Evolutionary conservation across 2,797 vertebrate genomes (phyloP).

Genomic region (Gouania willdenowi): DNA sequence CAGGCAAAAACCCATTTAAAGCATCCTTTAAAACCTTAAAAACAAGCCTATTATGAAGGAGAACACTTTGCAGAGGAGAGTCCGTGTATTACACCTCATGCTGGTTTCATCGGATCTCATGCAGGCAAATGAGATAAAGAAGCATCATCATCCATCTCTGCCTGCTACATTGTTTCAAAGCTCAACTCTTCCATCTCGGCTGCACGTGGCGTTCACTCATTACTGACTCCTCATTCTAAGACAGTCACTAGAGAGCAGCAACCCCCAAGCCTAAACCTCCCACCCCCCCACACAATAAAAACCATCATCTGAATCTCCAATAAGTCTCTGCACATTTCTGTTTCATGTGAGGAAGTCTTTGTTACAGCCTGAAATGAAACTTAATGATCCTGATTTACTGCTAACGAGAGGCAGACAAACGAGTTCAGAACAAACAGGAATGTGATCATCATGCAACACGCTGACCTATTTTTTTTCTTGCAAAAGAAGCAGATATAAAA

Average conservation of each 20-base stretch:
- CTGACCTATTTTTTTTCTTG: conserved; percentile 45
- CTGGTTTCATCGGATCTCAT: conserved; percentile 21
- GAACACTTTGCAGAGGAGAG: conserved; percentile 23
- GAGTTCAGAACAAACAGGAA: conserved; percentile 51
- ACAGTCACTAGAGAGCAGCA: conserved; percentile 20
- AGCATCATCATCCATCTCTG: conserved; percentile 58
- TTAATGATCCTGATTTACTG: conserved; percentile 58
- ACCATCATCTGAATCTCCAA: conserved; percentile 25
- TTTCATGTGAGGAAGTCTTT: conserved; percentile 51
- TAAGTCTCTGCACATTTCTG: conserved; percentile 24
- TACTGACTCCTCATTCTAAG: conserved; percentile 41
- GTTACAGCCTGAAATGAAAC: conserved; percentile 50
- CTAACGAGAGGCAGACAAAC: conserved; percentile 64
- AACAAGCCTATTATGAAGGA: conserved; percentile 15
- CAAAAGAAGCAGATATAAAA: conserved; percentile 28
- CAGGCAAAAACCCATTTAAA: conserved; percentile 28
- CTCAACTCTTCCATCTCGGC: conserved; percentile 34
- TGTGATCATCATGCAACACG: conserved; percentile 37
- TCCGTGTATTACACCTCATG: conserved; percentile 12
- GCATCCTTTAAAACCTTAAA: conserved; percentile 21
- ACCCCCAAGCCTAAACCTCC: neutral
- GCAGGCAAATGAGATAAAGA: conserved; percentile 45
- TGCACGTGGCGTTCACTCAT: conserved; percentile 49
- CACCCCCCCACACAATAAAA: conserved; percentile 24
- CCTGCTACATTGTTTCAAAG: conserved; percentile 41